These are phyloP conservation scores for fruit fly (Drosophila melanogaster) DNA, from an alignment of 1,140 invertebrate species.

Conservation along the genomic window Release_6_plus_ISO1_MT NT_033779.5:18200001-18200500, in stretches of 20 bases:
- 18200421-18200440: too few relatives aligned
- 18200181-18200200: slow-evolving; percentile 55
- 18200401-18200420: too few relatives aligned
- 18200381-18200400: too few relatives aligned
- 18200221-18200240: slow-evolving; percentile 1
- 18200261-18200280: too few relatives aligned
- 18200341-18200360: too few relatives aligned
- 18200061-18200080: slow-evolving; percentile 48
- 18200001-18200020: slow-evolving; percentile 45
- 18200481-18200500: neutral
- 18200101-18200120: slow-evolving; percentile 53
- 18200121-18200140: slow-evolving; percentile 71
- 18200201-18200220: slow-evolving; percentile 28
- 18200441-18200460: neutral
- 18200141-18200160: slow-evolving; percentile 24
- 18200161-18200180: slow-evolving; percentile 44
- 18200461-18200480: neutral
- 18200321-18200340: too few relatives aligned
- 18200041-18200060: slow-evolving; percentile 47
- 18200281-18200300: too few relatives aligned
- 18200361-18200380: too few relatives aligned
- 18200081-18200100: slow-evolving; percentile 23
- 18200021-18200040: slow-evolving; percentile 21
- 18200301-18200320: too few relatives aligned
- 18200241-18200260: slow-evolving; percentile 8